phyloP scores from a whole-genome alignment of 2,113 vertebrate species.

The Martes martes region DNA sequence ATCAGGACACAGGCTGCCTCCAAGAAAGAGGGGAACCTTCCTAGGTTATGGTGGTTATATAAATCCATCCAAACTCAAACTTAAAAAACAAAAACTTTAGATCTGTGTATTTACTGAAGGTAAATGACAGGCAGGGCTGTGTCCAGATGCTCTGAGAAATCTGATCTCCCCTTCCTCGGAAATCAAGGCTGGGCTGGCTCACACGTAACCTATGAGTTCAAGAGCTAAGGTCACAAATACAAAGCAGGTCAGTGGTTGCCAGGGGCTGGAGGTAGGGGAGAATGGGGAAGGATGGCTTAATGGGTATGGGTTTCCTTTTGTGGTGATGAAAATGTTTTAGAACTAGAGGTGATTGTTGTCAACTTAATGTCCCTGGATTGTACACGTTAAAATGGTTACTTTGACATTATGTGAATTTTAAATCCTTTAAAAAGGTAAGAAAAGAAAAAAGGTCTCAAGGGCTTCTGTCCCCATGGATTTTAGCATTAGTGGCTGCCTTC shows the following conservation, averaged over 20 bases:
- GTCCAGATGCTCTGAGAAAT: neutral
- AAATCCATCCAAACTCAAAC: neutral
- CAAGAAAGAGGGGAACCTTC: neutral
- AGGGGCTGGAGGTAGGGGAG: neutral
- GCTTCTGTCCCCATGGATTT: rapidly evolving
- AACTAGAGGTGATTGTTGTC: neutral
- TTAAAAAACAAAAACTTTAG: neutral
- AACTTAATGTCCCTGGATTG: neutral
- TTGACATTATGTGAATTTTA: neutral
- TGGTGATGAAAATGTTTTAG: neutral
- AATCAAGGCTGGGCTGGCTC: neutral
- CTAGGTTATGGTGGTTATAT: neutral
- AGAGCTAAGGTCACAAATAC: neutral
- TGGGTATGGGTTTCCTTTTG: neutral
- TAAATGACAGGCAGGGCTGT: rapidly evolving
- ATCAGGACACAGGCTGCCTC: neutral
- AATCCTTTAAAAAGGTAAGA: neutral
- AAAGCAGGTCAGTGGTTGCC: neutral
- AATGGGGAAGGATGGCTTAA: neutral
- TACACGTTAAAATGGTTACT: neutral
- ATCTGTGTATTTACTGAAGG: neutral
- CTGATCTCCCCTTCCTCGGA: neutral
- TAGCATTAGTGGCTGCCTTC: neutral
- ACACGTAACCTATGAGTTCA: neutral
- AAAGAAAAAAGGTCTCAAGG: neutral